Base-by-base conservation (phyloP, 2,113 vertebrate species). In the Sciurus niger region DNA sequence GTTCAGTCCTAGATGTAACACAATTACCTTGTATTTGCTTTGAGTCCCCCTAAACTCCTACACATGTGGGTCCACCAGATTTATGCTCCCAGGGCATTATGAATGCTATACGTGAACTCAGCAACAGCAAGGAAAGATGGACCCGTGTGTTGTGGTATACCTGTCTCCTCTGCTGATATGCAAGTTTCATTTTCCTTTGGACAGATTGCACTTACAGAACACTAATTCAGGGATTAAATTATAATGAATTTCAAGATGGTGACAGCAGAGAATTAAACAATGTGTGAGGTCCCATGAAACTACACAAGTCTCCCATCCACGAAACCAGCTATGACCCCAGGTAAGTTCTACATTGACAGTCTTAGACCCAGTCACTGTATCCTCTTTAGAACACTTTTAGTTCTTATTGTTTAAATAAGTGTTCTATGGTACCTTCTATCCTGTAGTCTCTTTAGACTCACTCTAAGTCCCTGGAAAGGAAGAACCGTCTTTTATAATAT, bases 121-220 rank as follows among this genome's bases (percentile, higher is more conserved):
- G 16, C 12, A 40, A 40, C 40, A 40, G 32, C 9, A 43, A 70
- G 10, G 5, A 24, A 65, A 89, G 24, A 32, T 4, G 3, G 30
- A 18, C 14, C 5, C 0, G 0, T 17, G 11, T 32, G 46, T 13
- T 32, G 8, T 28, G 6, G 0, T 18, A 1, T 3, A 30, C 3
- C 0, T 24, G 13, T 14, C 32, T 70, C 37, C 24, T 74, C 55
- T 92, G 34, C 2, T 16, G 5, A 32, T 22, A 22, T 10, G 1
- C 6, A 8, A 76, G 20, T 25, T 73, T 5, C 32, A 53, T 28
- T 80, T 63, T 28, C 58, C 32, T n/a, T 74, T 63, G 30, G 20
- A 74, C 9, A 28, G 60, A 63, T 63, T 79, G 93, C 55, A 92
- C 43, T 76, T 67, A 22, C 2, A 48, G 48, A 92, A 77, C 14